Conservation (phyloP, 2,113 vertebrate species). For the Peromyscus maniculatus region DNA sequence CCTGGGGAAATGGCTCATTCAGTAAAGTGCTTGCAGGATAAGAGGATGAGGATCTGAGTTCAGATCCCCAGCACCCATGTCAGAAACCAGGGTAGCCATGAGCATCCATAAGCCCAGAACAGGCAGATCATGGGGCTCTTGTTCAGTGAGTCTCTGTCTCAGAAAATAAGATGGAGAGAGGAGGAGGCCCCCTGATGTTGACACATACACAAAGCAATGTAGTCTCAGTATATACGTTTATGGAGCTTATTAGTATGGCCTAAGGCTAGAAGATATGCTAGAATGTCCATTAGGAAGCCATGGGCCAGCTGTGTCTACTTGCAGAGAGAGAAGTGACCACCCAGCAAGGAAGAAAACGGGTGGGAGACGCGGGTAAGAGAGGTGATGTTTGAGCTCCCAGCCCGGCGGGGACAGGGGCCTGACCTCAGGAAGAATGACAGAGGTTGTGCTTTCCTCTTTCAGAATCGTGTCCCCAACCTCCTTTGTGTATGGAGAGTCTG, state of each 20-base stretch:
- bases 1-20: background rate
- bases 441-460: slow-evolving; percentile 77
- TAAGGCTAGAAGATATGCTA: background rate
- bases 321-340: background rate
- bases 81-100: background rate
- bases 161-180: background rate
- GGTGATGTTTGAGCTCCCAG: background rate
- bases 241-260: background rate
- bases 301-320: background rate
- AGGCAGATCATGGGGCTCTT: background rate
- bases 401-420: background rate
- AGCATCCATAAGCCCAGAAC: background rate
- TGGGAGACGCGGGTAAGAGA: background rate
- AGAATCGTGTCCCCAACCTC: slow-evolving; percentile 94
- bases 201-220: background rate
- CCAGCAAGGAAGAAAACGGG: background rate
- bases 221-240: background rate
- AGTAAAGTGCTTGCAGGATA: background rate
- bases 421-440: background rate
- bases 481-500: slow-evolving; percentile 96
- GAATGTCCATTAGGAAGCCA: background rate
- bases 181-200: background rate
- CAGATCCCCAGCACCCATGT: background rate
- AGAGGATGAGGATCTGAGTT: background rate
- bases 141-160: background rate